Evolutionary conservation across 2,888 invertebrate genomes (phyloP).

Genomic region (Silvanus unidentatus): DNA sequence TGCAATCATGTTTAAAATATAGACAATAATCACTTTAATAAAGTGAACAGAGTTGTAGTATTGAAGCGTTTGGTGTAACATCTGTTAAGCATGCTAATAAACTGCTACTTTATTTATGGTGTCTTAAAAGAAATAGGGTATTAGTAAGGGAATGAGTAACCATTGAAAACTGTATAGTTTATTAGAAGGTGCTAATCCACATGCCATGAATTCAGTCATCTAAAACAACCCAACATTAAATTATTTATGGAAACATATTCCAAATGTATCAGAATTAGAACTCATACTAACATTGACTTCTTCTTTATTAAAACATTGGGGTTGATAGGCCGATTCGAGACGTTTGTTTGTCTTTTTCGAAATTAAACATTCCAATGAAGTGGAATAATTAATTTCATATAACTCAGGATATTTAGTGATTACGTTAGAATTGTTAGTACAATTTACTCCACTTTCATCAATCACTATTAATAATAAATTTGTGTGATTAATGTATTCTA

Average conservation of each 20-base stretch:
- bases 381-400: slow-evolving; percentile 8
- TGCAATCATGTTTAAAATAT: slow-evolving; percentile 37
- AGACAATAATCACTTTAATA: too few species aligned
- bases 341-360: too few species aligned
- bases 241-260: too few species aligned
- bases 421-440: slow-evolving; percentile 1
- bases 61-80: too few species aligned
- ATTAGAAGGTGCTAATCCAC: slow-evolving; percentile 41
- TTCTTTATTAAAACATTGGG: slow-evolving; percentile 12
- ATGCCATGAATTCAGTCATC: slow-evolving; percentile 40
- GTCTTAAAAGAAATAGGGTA: too few species aligned
- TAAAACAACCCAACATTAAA: slow-evolving; percentile 16
- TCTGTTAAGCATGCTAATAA: too few species aligned
- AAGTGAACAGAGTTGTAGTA: too few species aligned
- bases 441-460: slow-evolving; percentile 2
- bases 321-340: background rate
- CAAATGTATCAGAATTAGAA: too few species aligned
- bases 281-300: slow-evolving; percentile 13
- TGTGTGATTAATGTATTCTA: slow-evolving; percentile 53
- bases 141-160: too few species aligned
- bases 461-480: slow-evolving; percentile 11
- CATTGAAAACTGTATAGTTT: too few species aligned
- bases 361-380: slow-evolving; percentile 10
- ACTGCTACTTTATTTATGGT: too few species aligned
- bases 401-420: slow-evolving; percentile 5